Evolutionary conservation across 53 echinoderm and acorn worm species (phyloP).

Genomic region (Holothuria scabra): DNA sequence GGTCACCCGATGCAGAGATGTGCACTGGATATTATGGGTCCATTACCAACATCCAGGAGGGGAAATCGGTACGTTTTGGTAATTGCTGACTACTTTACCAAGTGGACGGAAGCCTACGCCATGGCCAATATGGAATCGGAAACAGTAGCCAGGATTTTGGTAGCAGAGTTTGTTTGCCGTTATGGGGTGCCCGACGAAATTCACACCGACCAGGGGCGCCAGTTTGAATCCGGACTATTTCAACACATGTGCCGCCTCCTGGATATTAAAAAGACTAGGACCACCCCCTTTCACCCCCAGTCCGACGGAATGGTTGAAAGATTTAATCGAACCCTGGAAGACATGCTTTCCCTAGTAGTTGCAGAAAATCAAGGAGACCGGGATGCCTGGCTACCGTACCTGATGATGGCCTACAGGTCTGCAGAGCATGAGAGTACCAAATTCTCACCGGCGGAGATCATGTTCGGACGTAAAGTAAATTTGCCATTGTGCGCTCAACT

Average conservation of each 20-base stretch:
- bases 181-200: neutral
- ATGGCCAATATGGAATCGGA: slow-evolving; percentile 3
- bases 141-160: neutral
- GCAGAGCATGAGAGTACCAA: neutral
- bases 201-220: slow-evolving; percentile 22
- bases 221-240: slow-evolving; percentile 6
- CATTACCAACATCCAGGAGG: neutral
- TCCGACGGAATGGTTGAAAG: slow-evolving; percentile 23
- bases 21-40: slow-evolving; percentile 26
- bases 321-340: slow-evolving; percentile 14
- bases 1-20: slow-evolving; percentile 11
- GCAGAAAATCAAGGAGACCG: neutral
- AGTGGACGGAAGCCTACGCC: slow-evolving; percentile 8
- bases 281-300: slow-evolving; percentile 18
- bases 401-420: neutral
- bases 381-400: slow-evolving; percentile 9
- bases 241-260: neutral
- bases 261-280: neutral
- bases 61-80: slow-evolving; percentile 16
- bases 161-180: neutral
- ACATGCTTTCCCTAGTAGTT: neutral
- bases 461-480: neutral
- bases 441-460: neutral
- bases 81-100: slow-evolving; percentile 17
- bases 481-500: too few relatives aligned